phyloP scores from a whole-genome alignment of 1,140 invertebrate genomes.

The Calliphora vicina region DNA sequence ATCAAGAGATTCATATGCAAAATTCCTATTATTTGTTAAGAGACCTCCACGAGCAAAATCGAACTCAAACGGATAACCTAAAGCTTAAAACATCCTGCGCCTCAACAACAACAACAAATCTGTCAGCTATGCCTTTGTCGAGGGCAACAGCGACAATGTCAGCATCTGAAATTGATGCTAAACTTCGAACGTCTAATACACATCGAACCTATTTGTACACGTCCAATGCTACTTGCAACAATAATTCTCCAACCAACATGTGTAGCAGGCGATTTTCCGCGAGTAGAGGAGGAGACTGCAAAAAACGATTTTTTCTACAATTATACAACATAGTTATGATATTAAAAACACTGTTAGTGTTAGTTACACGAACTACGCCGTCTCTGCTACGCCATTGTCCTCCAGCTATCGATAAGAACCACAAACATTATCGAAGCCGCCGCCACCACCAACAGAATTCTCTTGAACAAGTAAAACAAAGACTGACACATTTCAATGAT shows the following conservation, averaged over 20 bases:
- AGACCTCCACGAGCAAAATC: no score
- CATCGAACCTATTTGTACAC: background rate
- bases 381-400: background rate
- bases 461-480: background rate
- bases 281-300: background rate
- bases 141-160: background rate
- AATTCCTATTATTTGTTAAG: slow-evolving; percentile 10
- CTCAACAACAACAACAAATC: background rate
- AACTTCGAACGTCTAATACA: background rate
- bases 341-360: background rate
- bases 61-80: background rate
- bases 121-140: background rate
- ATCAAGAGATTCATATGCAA: background rate
- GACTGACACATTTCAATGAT: background rate
- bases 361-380: background rate
- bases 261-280: background rate
- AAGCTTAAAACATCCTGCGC: background rate
- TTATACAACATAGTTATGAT: background rate
- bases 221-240: background rate
- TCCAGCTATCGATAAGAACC: background rate
- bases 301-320: background rate
- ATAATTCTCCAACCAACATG: background rate
- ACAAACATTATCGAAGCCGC: background rate
- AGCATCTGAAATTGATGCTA: background rate
- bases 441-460: background rate